Conservation (phyloP, 2,888 invertebrate species). For the Balanococcus diminutus region DNA sequence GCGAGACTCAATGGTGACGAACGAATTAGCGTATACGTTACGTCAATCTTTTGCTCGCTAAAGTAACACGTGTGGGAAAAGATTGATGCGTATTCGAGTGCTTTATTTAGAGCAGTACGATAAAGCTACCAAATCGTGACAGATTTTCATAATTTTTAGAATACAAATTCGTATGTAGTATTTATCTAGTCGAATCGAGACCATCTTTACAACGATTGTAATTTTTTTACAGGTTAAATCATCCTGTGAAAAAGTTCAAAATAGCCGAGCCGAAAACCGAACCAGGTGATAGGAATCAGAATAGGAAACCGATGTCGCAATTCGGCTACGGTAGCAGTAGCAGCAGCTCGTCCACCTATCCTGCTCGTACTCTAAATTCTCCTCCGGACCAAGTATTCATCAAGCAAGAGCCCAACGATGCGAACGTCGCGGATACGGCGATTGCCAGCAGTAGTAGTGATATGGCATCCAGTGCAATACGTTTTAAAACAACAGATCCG, state of each 20-base stretch:
- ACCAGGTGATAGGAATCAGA: slow-evolving; percentile 44
- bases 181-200: no score
- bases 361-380: neutral
- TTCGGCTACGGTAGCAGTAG: neutral
- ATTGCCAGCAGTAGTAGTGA: neutral
- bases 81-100: neutral
- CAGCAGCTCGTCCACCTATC: neutral
- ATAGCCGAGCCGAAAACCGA: slow-evolving; percentile 62
- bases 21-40: neutral
- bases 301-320: neutral
- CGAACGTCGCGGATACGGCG: neutral
- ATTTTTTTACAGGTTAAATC: slow-evolving; percentile 71
- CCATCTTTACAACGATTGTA: neutral
- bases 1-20: slow-evolving; percentile 8
- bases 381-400: slow-evolving; percentile 47
- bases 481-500: slow-evolving; percentile 18
- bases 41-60: slow-evolving; percentile 51
- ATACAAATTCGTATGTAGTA: no score
- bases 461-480: slow-evolving; percentile 32
- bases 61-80: neutral
- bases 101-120: neutral
- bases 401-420: slow-evolving; percentile 47
- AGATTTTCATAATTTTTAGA: neutral
- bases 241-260: slow-evolving; percentile 88
- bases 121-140: neutral